Base-by-base conservation (phyloP, 2,888 invertebrate species). In the Hyposoter didymator region DNA sequence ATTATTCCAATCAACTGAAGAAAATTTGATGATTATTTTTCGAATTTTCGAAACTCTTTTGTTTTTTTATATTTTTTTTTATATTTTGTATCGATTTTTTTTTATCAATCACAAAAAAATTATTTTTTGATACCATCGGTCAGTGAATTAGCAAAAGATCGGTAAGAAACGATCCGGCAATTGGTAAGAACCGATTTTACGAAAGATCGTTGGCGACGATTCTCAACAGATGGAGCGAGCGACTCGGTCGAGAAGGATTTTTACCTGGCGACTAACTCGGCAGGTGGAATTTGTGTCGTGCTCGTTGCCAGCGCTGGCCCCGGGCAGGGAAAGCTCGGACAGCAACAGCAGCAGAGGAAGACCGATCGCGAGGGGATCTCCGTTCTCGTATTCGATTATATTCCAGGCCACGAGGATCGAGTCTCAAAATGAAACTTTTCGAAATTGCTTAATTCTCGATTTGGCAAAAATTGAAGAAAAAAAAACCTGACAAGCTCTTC, bases 271-370 rank as follows among this genome's bases (percentile, higher is more conserved):
- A 28, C n/a, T 12, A 8, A 14, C 32, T 73, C 49, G 17, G 52
- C 82, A 49, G 64, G 67, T 64, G 74, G 45, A 62, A 66, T 74
- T 74, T 19, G 17, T 64, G 28, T 47, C 52, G 28, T 64, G 72
- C 14, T 47, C 62, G 59, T 52, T 67, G 75, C 35, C 32, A 4
- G 22, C 14, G 35, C 81, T 90, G 87, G 89, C 91, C 90, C 90
- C 90, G 84, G 91, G 92, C 91, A 92, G 92, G 88, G 92, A 92
- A 92, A 92, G 92, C 90, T 89, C 84, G 47, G 55, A 32, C 59
- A 73, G 70, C 45, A 67, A 39, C 22, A 55, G 55, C 22, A 55
- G 55, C 39, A 43, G 43, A 55, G 14, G 22, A 14, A 39, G 19
- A 19, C 19, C 55, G 22, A 55, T 14, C 19, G 73, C 5, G 14